Conservation (phyloP, 2,888 invertebrate genomes). For the Nycteola revayana region DNA sequence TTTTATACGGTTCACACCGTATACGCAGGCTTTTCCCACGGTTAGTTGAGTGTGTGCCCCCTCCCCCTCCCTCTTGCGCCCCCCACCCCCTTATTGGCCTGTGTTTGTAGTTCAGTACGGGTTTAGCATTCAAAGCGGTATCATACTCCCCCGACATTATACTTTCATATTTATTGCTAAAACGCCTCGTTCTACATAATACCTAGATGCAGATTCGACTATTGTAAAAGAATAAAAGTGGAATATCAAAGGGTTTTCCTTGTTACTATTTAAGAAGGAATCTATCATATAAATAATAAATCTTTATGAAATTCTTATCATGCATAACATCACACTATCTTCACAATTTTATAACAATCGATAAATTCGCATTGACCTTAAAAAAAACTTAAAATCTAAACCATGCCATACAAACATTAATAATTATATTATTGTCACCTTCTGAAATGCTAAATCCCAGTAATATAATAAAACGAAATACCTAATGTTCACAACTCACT, state of each 20-base stretch:
- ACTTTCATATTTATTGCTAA: slow-evolving; percentile 76
- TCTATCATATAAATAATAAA: no score
- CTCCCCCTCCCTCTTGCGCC: slow-evolving; percentile 38
- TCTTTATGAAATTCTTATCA: no score
- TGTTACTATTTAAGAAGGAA: no score
- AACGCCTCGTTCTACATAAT: slow-evolving; percentile 59
- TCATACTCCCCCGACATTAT: slow-evolving; percentile 71
- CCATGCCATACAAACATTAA: no score
- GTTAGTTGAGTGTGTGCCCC: slow-evolving; percentile 57
- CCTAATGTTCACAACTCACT: no score
- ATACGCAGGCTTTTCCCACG: slow-evolving; percentile 74
- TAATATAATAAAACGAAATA: no score
- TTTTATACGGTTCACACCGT: slow-evolving; percentile 58
- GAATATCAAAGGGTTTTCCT: slow-evolving; percentile 7
- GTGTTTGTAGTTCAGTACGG: slow-evolving; percentile 74
- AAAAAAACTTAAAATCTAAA: no score
- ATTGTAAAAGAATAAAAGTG: slow-evolving; percentile 28
- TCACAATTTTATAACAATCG: no score
- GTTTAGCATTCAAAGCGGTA: slow-evolving; percentile 76
- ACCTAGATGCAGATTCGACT: slow-evolving; percentile 36
- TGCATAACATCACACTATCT: no score
- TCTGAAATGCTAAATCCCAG: no score
- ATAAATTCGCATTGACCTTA: no score
- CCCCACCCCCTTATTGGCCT: slow-evolving; percentile 45
- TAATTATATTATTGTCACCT: no score